phyloP scores from a whole-genome alignment of 1,140 invertebrate species.

The Megathymus violae region DNA sequence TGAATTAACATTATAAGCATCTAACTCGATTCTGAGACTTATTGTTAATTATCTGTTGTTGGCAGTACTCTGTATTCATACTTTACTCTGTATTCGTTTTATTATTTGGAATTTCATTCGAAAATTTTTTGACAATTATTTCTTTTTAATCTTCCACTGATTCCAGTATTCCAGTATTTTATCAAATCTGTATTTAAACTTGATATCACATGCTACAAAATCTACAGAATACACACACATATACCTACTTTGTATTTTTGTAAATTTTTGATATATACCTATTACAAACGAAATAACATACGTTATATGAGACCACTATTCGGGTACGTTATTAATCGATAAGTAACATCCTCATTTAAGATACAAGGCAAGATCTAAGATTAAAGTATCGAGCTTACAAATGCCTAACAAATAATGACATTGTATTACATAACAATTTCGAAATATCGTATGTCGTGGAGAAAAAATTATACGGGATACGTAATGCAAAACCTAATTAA shows the following conservation, averaged over 20 bases:
- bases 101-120: neutral
- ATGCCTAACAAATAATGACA: neutral
- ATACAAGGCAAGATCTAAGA: neutral
- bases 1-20: too few species aligned
- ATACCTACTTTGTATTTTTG: neutral
- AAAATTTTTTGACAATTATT: neutral
- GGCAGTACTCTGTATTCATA: too few species aligned
- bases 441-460: too few species aligned
- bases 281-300: too few species aligned
- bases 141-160: neutral
- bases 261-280: too few species aligned
- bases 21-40: too few species aligned
- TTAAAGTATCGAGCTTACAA: slow-evolving; percentile 4
- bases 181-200: neutral
- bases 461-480: too few species aligned
- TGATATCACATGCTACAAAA: slow-evolving; percentile 19
- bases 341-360: neutral
- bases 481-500: too few species aligned
- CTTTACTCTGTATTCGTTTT: too few species aligned
- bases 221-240: slow-evolving; percentile 3
- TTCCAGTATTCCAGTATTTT: neutral
- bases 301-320: neutral
- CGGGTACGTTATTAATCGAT: neutral
- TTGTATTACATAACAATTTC: slow-evolving; percentile 1
- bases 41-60: too few species aligned